Conservation (phyloP, 2,888 invertebrate genomes). For the Automeris io region DNA sequence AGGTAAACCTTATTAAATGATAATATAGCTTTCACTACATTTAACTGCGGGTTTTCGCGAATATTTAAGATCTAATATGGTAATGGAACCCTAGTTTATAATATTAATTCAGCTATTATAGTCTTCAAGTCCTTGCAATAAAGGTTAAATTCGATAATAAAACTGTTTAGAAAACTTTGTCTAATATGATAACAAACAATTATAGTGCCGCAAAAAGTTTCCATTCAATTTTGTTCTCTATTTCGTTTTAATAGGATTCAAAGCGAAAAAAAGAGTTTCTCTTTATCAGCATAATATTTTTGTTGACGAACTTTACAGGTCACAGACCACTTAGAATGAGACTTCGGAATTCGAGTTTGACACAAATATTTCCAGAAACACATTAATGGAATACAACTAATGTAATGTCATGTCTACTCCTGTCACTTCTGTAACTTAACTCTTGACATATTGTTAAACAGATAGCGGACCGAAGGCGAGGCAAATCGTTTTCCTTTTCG, state of each 20-base stretch:
- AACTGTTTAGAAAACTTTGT: slow-evolving; percentile 3
- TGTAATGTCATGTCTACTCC: too few relatives aligned
- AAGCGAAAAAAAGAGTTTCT: neutral
- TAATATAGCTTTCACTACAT: slow-evolving; percentile 38
- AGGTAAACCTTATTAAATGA: slow-evolving; percentile 14
- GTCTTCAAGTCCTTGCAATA: neutral
- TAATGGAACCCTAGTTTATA: neutral
- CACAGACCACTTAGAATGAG: too few relatives aligned
- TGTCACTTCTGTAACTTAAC: too few relatives aligned
- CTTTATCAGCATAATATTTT: neutral
- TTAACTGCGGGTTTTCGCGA: slow-evolving; percentile 26
- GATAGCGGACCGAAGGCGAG: too few relatives aligned
- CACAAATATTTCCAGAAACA: too few relatives aligned
- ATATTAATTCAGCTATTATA: neutral
- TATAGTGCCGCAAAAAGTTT: neutral
- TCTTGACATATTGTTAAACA: too few relatives aligned
- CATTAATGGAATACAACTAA: too few relatives aligned
- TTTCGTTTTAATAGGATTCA: slow-evolving; percentile 2
- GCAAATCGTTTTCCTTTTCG: too few relatives aligned
- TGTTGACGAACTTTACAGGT: too few relatives aligned
- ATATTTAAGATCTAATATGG: slow-evolving; percentile 16
- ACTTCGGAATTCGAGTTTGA: too few relatives aligned
- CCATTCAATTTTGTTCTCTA: slow-evolving; percentile 2
- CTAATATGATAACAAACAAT: slow-evolving; percentile 2
- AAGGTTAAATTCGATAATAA: neutral